Conservation (phyloP, 2,113 vertebrate species). For the Bubo scandiacus region DNA sequence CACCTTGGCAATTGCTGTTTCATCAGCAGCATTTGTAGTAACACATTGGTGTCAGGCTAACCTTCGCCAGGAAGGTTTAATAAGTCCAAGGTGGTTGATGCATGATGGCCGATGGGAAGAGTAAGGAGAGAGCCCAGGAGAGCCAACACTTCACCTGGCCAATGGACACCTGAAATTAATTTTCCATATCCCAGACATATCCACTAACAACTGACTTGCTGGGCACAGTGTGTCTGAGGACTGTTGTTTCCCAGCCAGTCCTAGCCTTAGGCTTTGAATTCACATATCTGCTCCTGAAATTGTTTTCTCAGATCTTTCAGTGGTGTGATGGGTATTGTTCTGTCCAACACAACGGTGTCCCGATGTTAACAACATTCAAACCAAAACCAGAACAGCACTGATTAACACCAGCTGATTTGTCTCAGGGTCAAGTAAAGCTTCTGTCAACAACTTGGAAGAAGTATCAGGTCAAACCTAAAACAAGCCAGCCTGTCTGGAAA, state of each 20-base stretch:
- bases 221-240: neutral
- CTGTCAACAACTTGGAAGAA: constrained; percentile 33
- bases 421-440: constrained; percentile 42
- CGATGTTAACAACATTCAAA: neutral
- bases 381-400: constrained; percentile 5
- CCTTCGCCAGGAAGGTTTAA: neutral
- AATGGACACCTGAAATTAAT: neutral
- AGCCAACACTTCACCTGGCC: neutral
- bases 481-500: constrained; percentile 49
- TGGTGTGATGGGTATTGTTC: neutral
- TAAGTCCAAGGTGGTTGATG: neutral
- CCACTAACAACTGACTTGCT: neutral
- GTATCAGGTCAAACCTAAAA: constrained; percentile 22
- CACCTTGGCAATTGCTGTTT: neutral
- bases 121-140: neutral
- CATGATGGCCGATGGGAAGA: neutral
- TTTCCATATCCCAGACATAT: neutral
- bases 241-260: neutral
- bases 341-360: neutral
- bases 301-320: neutral
- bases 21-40: neutral
- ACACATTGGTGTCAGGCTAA: neutral
- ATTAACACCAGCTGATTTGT: constrained; percentile 55
- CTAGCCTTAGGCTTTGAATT: neutral
- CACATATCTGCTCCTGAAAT: neutral